Base-by-base conservation (phyloP, 1,140 invertebrate genomes). In the Drosophila parvula region DNA sequence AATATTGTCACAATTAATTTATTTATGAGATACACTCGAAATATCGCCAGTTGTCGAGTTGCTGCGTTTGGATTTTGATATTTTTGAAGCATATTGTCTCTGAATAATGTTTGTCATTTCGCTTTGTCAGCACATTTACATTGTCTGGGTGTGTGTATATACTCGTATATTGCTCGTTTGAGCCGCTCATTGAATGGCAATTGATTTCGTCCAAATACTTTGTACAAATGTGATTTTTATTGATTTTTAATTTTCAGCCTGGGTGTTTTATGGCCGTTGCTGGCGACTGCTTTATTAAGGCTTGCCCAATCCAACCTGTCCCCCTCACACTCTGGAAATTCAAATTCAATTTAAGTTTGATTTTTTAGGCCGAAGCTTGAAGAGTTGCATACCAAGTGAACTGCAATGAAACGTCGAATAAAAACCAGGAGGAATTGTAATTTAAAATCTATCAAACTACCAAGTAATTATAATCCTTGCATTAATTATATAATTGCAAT, bases 1-100 rank as follows among this genome's bases (percentile, higher is more conserved):
- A 89, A 81, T 89, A 84, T 89, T 89, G 84, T 84, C 84, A 84
- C 84, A 89, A 88, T 89, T 88, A 88, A 88, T 88, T 88, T 84
- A 81, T 88, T 84, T 78, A 84, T 70, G 57, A 83, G 84, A 89
- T 75, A 81, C 71, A 78, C 75, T 78, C 75, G 65, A 73, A 71
- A 59, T 69, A 69, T 53, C 47, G 38, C 61, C 62, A 67, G 41
- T 58, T 65, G 70, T 34, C 44, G 44, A 45, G 44, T 50, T 38
- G 60, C 6, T 30, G 16, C 43, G 43, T 22, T 27, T 5, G 40
- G 38, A 67, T 69, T 69, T 69, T 45, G 30, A 55, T 69, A 77
- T 68, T 78, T 78, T 51, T 30, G 28, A 62, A 27, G 57, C 62
- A 47, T 63, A 78, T 67, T 60, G 56, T 63, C 30, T 63, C 55